Conservation (phyloP, 2,113 vertebrate genomes). For the Tetraodon nigroviridis region DNA sequence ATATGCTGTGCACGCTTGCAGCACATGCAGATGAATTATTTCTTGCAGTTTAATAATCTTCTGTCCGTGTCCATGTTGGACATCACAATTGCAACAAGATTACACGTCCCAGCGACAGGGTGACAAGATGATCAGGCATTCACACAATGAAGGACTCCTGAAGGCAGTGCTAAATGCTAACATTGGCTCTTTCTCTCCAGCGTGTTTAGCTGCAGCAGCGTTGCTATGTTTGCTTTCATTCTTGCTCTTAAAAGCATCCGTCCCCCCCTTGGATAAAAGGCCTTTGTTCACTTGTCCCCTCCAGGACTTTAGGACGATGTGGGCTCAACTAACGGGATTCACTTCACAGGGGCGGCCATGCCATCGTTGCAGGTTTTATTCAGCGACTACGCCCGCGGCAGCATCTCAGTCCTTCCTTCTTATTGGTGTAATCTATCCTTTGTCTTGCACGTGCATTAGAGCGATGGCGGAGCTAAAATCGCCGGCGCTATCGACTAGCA, state of each 20-base stretch:
- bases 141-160: neutral
- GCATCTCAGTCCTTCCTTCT: constrained; percentile 4
- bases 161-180: constrained; percentile 16
- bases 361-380: constrained; percentile 20
- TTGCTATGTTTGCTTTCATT: constrained; percentile 28
- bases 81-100: no score
- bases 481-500: constrained; percentile 2
- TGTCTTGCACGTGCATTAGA: constrained; percentile 44
- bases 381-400: constrained; percentile 14
- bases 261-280: constrained; percentile 47
- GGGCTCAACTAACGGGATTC: constrained; percentile 6
- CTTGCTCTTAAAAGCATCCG: constrained; percentile 42
- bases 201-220: neutral
- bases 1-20: no score
- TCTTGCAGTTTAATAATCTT: no score
- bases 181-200: constrained; percentile 18
- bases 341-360: constrained; percentile 26
- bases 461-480: constrained; percentile 18
- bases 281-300: constrained; percentile 31
- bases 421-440: constrained; percentile 35
- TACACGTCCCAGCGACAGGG: no score
- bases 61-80: no score
- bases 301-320: constrained; percentile 25
- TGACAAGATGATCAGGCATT: no score
- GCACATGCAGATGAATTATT: no score